phyloP scores from a whole-genome alignment of 2,797 vertebrate genomes.

The Carduelis carduelis region DNA sequence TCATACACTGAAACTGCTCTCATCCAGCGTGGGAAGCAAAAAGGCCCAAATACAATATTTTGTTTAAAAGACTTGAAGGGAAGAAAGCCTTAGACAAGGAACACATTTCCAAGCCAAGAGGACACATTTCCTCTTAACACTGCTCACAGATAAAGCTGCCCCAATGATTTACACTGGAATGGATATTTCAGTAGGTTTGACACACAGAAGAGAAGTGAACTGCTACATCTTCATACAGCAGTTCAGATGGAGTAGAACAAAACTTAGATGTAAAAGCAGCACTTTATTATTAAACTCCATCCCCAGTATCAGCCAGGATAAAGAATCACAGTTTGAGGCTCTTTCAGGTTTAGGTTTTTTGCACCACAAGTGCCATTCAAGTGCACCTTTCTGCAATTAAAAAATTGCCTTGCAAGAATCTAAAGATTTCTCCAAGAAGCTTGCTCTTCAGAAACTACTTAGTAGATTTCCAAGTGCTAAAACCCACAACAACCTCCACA shows the following conservation, averaged over 20 bases:
- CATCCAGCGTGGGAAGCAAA: neutral
- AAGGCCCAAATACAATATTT: neutral
- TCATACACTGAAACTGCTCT: neutral
- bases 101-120: neutral
- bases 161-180: neutral
- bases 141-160: neutral
- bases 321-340: neutral
- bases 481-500: neutral
- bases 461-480: neutral
- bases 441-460: neutral
- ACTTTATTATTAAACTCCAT: neutral
- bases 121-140: accelerated
- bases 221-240: neutral
- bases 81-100: neutral
- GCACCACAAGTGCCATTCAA: neutral
- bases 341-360: neutral
- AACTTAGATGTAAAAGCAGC: neutral
- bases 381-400: neutral
- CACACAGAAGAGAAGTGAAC: neutral
- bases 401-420: neutral
- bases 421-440: neutral
- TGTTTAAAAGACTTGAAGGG: neutral
- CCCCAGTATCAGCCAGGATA: neutral
- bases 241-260: neutral
- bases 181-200: neutral